Evolutionary conservation across 2,888 invertebrate genomes (phyloP).

Genomic region (Malachius bipustulatus): DNA sequence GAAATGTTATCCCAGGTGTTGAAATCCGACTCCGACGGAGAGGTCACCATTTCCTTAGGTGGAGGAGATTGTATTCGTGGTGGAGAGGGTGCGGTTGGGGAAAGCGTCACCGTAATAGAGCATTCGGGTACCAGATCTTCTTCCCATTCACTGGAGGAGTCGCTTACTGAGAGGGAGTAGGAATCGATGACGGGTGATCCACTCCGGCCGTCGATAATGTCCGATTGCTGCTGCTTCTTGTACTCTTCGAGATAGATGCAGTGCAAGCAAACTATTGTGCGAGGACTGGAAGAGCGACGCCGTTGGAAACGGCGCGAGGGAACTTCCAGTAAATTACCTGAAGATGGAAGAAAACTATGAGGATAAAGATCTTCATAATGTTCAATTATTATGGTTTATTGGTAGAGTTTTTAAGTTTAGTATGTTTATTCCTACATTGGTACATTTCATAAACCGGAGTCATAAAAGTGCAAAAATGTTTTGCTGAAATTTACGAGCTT

Average conservation of each 20-base stretch:
- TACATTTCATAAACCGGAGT: no score
- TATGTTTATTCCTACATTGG: no score
- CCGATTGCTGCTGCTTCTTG: conserved; percentile 42
- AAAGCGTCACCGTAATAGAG: conserved; percentile 50
- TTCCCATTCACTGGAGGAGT: conserved; percentile 40
- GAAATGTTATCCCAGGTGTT: no score
- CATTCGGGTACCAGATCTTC: conserved; percentile 39
- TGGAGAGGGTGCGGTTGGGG: conserved; percentile 44
- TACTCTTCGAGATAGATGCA: conserved; percentile 68
- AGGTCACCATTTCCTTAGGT: no score
- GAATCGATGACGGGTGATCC: conserved; percentile 22
- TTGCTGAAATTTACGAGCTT: no score
- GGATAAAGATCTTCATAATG: no score
- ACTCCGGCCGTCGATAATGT: conserved; percentile 35
- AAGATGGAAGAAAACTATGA: no score
- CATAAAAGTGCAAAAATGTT: no score
- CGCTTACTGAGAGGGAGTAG: conserved; percentile 37
- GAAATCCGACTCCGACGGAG: no score
- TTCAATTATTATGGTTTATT: no score
- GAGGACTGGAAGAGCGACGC: conserved; percentile 51
- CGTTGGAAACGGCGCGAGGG: conserved; percentile 51
- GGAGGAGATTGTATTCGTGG: conserved; percentile 35
- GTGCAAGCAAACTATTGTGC: conserved; percentile 62
- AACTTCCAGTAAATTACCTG: conserved; percentile 41
- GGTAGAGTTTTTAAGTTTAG: no score